Conservation (phyloP, 2,888 invertebrate genomes). For the Hydrotaea diabolus region DNA sequence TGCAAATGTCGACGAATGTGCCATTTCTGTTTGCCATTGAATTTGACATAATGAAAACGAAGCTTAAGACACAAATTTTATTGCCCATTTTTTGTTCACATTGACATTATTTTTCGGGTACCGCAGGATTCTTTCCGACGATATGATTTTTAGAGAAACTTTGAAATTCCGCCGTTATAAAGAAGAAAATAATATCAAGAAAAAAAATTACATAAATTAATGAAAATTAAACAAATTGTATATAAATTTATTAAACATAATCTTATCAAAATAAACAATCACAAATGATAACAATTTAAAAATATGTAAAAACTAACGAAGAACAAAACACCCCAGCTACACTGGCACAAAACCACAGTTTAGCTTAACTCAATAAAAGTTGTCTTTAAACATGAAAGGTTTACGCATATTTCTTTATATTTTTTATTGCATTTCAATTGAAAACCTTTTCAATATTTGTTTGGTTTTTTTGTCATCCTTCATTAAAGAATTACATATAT, state of each 20-base stretch:
- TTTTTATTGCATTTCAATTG: neutral
- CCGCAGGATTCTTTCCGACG: too few species aligned
- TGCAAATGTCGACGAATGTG: too few species aligned
- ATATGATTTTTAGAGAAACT: too few species aligned
- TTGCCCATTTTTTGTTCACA: too few species aligned
- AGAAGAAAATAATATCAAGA: neutral
- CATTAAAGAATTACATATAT: too few species aligned
- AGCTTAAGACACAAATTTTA: too few species aligned
- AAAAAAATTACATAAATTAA: neutral
- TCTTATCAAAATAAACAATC: constrained; percentile 17
- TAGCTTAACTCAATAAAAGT: neutral
- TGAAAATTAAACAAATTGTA: neutral
- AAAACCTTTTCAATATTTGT: neutral
- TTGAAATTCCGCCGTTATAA: too few species aligned
- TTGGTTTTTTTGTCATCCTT: neutral
- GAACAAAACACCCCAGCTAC: neutral
- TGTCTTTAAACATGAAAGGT: neutral
- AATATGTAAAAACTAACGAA: neutral
- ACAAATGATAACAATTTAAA: constrained; percentile 20
- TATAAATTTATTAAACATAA: constrained; percentile 9
- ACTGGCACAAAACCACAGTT: neutral
- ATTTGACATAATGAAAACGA: too few species aligned
- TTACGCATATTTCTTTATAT: neutral
- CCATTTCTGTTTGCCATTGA: too few species aligned
- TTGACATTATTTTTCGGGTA: too few species aligned